A percentile compares a stretch with the other conserved stretches of the same genome.
These are phyloP conservation scores for Galaxias olidus DNA, from an alignment of 2,797 vertebrate genomes.

Conservation along the genomic window DNA sequence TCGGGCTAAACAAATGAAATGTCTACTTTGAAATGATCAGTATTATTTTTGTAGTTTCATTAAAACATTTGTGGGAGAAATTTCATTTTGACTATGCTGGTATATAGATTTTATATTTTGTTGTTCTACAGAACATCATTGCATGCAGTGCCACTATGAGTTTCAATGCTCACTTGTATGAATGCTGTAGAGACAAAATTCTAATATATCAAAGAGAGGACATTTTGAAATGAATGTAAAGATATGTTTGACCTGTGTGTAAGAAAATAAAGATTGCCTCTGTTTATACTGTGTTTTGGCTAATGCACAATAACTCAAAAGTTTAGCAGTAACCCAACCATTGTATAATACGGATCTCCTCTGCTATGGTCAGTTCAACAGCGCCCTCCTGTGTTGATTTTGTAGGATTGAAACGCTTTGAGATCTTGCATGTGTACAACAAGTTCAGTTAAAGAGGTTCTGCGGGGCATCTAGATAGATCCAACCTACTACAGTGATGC, in stretches of 20 bases:
- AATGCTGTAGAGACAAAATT: constrained; percentile 70
- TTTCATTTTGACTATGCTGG: constrained; percentile 75
- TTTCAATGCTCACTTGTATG: constrained; percentile 58
- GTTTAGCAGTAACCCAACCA: too few species aligned
- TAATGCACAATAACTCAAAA: too few species aligned
- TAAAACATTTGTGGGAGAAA: constrained; percentile 31
- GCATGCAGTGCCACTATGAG: constrained; percentile 53
- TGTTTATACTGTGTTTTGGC: constrained; percentile 20
- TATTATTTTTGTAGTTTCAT: constrained; percentile 38
- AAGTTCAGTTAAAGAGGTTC: too few species aligned
- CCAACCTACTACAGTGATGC: too few species aligned
- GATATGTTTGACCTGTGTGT: constrained; percentile 33
- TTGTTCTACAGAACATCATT: constrained; percentile 37
- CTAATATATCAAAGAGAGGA: constrained; percentile 81
- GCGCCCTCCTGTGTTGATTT: constrained; percentile 33
- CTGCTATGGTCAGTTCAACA: constrained; percentile 6
- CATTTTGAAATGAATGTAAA: constrained; percentile 59
- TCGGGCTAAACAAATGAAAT: constrained; percentile 1
- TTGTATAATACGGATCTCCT: too few species aligned
- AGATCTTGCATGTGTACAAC: too few species aligned
- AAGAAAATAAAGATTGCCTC: constrained; percentile 57
- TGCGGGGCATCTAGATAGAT: too few species aligned
- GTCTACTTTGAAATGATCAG: constrained; percentile 8
- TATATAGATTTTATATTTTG: constrained; percentile 70
- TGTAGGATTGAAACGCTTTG: neutral